Conservation (phyloP, 2,888 invertebrate genomes). For the Prosopocoilus inquinatus region DNA sequence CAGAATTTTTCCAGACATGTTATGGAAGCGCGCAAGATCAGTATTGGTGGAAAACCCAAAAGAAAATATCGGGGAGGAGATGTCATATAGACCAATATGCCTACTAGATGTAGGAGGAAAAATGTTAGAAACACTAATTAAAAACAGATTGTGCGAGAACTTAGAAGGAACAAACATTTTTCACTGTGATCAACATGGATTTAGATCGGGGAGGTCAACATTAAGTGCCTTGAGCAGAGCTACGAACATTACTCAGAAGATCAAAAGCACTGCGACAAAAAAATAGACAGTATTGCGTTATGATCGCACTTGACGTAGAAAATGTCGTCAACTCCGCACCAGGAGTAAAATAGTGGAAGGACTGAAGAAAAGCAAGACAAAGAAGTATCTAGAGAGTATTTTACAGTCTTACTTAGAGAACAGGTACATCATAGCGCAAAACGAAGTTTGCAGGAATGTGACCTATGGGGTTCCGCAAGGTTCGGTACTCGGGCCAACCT, state of each 20-base stretch:
- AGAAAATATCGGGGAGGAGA: neutral
- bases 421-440: too few relatives aligned
- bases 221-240: conserved; percentile 13
- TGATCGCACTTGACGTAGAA: too few relatives aligned
- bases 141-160: conserved; percentile 5
- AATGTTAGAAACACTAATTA: conserved; percentile 11
- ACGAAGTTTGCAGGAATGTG: too few relatives aligned
- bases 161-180: conserved; percentile 7
- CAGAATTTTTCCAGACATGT: conserved; percentile 9
- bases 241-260: neutral
- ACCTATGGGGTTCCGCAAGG: too few relatives aligned
- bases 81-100: conserved; percentile 15
- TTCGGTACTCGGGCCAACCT: too few relatives aligned
- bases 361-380: too few relatives aligned
- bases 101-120: conserved; percentile 15
- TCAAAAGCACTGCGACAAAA: neutral
- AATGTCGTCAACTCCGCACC: too few relatives aligned
- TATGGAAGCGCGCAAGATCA: conserved; percentile 13
- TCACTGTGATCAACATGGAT: conserved; percentile 13
- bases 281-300: conserved; percentile 7
- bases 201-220: conserved; percentile 16
- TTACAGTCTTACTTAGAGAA: too few relatives aligned
- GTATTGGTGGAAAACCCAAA: conserved; percentile 10
- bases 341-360: too few relatives aligned
- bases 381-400: too few relatives aligned